Evolutionary conservation across 2,113 vertebrate genomes (phyloP).

Genomic region (Erpornis zantholeuca): DNA sequence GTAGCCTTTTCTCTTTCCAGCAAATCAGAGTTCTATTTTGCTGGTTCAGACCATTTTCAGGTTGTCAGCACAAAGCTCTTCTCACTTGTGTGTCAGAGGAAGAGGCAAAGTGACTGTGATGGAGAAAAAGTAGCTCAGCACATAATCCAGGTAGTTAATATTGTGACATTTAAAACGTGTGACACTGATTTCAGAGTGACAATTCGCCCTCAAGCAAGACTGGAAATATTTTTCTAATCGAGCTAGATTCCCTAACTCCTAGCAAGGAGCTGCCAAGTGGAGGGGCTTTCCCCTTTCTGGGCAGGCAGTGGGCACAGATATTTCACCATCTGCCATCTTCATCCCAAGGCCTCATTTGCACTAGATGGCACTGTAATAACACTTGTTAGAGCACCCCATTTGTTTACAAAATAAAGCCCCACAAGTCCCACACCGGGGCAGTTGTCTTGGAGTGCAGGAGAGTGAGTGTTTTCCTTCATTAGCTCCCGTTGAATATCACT

Average conservation of each 20-base stretch:
- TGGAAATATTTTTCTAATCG: neutral
- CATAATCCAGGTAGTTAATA: neutral
- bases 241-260: neutral
- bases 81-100: neutral
- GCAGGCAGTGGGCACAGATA: neutral
- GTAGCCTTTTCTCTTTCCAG: neutral
- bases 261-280: neutral
- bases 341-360: neutral
- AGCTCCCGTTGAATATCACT: neutral
- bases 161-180: neutral
- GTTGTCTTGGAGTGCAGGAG: neutral
- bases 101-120: neutral
- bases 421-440: neutral
- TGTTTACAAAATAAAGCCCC: neutral
- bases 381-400: neutral
- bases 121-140: neutral
- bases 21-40: neutral
- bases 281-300: neutral
- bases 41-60: neutral
- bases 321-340: neutral
- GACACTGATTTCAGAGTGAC: neutral
- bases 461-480: neutral
- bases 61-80: neutral
- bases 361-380: constrained; percentile 48
- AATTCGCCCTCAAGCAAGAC: neutral